These are phyloP conservation scores for Nebria salina DNA, from an alignment of 2,888 invertebrate species.

Conservation along the genomic window DNA sequence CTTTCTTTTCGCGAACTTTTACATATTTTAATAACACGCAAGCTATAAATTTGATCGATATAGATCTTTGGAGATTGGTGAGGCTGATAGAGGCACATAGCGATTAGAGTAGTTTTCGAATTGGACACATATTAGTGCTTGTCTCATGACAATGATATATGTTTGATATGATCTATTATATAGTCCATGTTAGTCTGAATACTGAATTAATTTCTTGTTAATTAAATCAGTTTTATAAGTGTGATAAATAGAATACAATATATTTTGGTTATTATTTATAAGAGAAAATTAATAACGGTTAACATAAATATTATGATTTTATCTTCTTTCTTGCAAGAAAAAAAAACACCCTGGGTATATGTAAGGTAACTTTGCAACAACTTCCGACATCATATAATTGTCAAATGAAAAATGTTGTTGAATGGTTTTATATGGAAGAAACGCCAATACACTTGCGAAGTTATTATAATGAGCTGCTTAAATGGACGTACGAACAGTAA, in stretches of 20 bases:
- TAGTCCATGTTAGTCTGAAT: neutral
- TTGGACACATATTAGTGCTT: conserved; percentile 1
- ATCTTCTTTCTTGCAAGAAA: neutral
- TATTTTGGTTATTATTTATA: too few species aligned
- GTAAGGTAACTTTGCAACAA: neutral
- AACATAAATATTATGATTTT: neutral
- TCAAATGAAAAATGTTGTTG: neutral
- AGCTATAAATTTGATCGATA: conserved; percentile 31
- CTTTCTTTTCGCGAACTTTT: conserved; percentile 41
- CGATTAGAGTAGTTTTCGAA: conserved; percentile 16
- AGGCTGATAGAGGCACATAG: conserved; percentile 23
- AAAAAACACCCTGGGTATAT: neutral
- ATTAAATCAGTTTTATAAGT: neutral
- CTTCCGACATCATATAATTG: conserved; percentile 16
- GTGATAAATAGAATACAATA: neutral
- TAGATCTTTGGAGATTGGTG: conserved; percentile 10
- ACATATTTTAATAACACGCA: conserved; percentile 13
- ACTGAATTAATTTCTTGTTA: neutral
- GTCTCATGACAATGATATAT: neutral
- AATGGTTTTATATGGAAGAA: conserved; percentile 3
- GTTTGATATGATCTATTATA: neutral
- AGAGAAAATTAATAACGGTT: too few species aligned
- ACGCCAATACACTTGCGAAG: conserved; percentile 8
- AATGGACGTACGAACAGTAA: conserved; percentile 29
- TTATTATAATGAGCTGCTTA: conserved; percentile 39